Base-by-base conservation (phyloP, 2,888 invertebrate genomes). In the Polydrusus cervinus region DNA sequence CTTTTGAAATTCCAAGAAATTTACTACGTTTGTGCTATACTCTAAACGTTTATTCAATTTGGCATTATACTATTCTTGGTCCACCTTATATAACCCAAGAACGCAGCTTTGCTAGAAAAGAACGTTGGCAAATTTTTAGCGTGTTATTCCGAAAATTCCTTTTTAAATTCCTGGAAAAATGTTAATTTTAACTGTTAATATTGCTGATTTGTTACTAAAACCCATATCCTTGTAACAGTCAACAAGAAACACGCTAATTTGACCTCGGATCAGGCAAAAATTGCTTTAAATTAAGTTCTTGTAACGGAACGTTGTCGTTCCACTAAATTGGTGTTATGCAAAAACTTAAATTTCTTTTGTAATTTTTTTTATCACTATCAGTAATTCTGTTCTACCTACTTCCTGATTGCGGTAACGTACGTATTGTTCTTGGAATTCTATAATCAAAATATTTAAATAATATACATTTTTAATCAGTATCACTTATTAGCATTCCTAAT, bases 341-440 rank as follows among this genome's bases (percentile, higher is more conserved):
- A 60, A 57, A 38, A 60, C 18, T 60, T 8, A 60, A 11, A n/a
- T 1, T 3, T 38, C 11, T 34, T 57, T 30, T 34, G 10, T 14
- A 25, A 3, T 30, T 60, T 38, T 60, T 60, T n/a, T n/a, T n/a
- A n/a, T n/a, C n/a, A n/a, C n/a, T 60, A 60, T 60, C 57, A 60
- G 57, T 16, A 2, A n/a, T 13, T 47, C 0, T 47, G 5, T 16
- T 16, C 47, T 14, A n/a, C 14, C 47, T 16, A 47, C 47, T 47
- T 47, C 47, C 47, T 16, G 47, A 43, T 43, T 43, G 13, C 43
- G 43, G 5, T n/a, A 43, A 13, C 43, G n/a, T n/a, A 43, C 43
- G 16, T 47, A 47, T 47, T 47, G 47, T 47, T 47, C n/a, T 53
- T 30, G 13, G n/a, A 43, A 43, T 43, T n/a, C n/a, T n/a, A 43